phyloP scores from a whole-genome alignment of 2,797 vertebrate species.

The Bradypodion ventrale region DNA sequence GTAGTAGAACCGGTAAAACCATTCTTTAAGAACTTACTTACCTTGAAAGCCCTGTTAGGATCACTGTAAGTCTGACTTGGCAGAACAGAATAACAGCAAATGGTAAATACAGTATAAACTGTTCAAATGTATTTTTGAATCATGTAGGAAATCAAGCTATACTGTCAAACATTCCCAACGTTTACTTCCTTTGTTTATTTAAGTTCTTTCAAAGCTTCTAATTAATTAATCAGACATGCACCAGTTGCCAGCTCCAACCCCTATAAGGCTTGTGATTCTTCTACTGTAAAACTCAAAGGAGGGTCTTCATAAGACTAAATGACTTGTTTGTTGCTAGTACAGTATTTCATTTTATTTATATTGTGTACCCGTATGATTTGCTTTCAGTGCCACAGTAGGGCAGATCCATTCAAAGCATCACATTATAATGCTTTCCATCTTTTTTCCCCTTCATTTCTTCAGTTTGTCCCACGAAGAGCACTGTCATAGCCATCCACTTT shows the following conservation, averaged over 20 bases:
- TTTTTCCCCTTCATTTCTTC: slow-evolving; percentile 52
- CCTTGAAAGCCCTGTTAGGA: no score
- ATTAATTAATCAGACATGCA: slow-evolving; percentile 64
- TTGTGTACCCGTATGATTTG: slow-evolving; percentile 17
- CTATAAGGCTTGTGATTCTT: slow-evolving; percentile 41
- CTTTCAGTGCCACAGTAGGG: not conserved
- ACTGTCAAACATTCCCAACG: slow-evolving; percentile 56
- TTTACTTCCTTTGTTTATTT: slow-evolving; percentile 52
- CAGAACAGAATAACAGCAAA: no score
- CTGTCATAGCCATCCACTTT: slow-evolving; percentile 91
- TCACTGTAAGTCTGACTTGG: no score
- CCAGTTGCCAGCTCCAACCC: not conserved
- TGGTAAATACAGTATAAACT: slow-evolving; percentile 48
- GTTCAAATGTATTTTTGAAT: slow-evolving; percentile 65
- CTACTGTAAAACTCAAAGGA: slow-evolving; percentile 39
- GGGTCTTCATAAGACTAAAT: not conserved
- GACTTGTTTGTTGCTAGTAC: slow-evolving; percentile 37
- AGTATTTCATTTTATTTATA: slow-evolving; percentile 19
- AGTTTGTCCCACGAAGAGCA: slow-evolving; percentile 91
- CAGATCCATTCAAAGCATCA: not conserved
- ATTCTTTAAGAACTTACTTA: no score
- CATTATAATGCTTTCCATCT: slow-evolving; percentile 27
- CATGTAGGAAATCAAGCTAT: slow-evolving; percentile 56
- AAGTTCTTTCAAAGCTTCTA: slow-evolving; percentile 69
- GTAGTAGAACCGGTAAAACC: no score